These are phyloP conservation scores for Alloscopus bannaensis DNA, from an alignment of 2,888 invertebrate species.

Conservation along the genomic window DNA sequence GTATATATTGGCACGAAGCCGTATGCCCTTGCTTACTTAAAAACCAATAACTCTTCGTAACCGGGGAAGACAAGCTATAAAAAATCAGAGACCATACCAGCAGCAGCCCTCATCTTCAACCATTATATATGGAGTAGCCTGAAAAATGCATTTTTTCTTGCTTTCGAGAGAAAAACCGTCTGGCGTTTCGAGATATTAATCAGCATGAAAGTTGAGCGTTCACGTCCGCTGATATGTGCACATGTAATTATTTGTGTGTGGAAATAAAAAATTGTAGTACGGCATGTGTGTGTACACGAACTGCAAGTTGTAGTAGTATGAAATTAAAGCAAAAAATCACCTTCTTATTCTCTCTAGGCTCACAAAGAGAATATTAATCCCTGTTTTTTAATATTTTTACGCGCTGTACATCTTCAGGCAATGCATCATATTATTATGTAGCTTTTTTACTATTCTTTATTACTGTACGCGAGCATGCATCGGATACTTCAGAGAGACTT, in stretches of 20 bases:
- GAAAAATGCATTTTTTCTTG: slow-evolving; percentile 19
- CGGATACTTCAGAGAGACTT: no score
- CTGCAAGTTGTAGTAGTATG: background rate
- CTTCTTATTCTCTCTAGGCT: background rate
- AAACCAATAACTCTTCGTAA: slow-evolving; percentile 13
- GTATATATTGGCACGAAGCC: slow-evolving; percentile 14
- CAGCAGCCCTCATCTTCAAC: no score
- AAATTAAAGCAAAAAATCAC: slow-evolving; percentile 1
- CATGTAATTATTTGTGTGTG: slow-evolving; percentile 27
- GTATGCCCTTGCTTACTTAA: slow-evolving; percentile 12
- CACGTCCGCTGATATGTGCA: slow-evolving; percentile 8
- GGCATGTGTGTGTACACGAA: background rate
- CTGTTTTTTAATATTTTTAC: no score
- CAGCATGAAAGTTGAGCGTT: slow-evolving; percentile 31
- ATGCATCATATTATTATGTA: slow-evolving; percentile 12
- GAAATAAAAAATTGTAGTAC: slow-evolving; percentile 23
- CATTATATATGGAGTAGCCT: background rate
- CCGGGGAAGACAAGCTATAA: background rate
- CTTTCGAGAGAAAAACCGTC: slow-evolving; percentile 18
- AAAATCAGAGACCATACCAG: background rate
- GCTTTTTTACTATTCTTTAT: no score
- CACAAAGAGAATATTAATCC: slow-evolving; percentile 17
- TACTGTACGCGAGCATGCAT: no score
- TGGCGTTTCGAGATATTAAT: slow-evolving; percentile 29
- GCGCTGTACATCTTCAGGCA: background rate